Percentiles rank a stretch among this genome's conserved stretches.
Conservation (phyloP, 2,797 vertebrate species). For the Alfaro cultratus region DNA sequence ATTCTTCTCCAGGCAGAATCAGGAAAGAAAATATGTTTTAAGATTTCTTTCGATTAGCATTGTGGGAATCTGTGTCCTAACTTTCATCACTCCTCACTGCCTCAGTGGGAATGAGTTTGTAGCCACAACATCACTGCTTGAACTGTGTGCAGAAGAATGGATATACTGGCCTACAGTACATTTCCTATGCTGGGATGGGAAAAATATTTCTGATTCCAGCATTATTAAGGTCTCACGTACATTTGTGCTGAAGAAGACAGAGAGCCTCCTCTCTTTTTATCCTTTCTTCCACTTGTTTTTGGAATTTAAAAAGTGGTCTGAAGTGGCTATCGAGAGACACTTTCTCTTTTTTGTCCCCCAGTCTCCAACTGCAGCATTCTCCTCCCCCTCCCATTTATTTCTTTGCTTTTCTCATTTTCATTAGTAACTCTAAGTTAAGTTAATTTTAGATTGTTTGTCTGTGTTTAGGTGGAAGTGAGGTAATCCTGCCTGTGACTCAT, state of each 20-base stretch:
- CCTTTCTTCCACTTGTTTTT: slow-evolving; percentile 40
- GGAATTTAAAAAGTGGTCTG: slow-evolving; percentile 25
- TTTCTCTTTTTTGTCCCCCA: slow-evolving; percentile 30
- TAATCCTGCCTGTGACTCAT: slow-evolving; percentile 59
- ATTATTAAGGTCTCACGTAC: slow-evolving; percentile 61
- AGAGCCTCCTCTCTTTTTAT: slow-evolving; percentile 23
- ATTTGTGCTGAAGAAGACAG: slow-evolving; percentile 48
- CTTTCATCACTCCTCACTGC: slow-evolving; percentile 44
- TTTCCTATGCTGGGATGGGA: slow-evolving; percentile 52
- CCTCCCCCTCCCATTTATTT: slow-evolving; percentile 31
- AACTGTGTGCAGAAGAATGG: slow-evolving; percentile 25
- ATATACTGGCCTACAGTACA: slow-evolving; percentile 32
- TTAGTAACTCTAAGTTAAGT: slow-evolving; percentile 38
- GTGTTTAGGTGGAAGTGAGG: slow-evolving; percentile 57
- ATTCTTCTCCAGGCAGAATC: not conserved
- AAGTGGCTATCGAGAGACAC: slow-evolving; percentile 33
- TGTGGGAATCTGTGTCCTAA: slow-evolving; percentile 29
- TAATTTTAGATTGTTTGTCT: slow-evolving; percentile 14
- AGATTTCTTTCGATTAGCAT: slow-evolving; percentile 2
- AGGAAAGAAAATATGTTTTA: slow-evolving; percentile 18
- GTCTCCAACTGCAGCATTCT: not conserved
- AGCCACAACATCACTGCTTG: slow-evolving; percentile 55
- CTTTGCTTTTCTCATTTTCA: slow-evolving; percentile 41
- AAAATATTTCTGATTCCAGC: slow-evolving; percentile 57
- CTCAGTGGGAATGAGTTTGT: slow-evolving; percentile 34